Evolutionary conservation across 2,888 invertebrate species (phyloP).

Genomic region (Diaprepes abbreviatus): DNA sequence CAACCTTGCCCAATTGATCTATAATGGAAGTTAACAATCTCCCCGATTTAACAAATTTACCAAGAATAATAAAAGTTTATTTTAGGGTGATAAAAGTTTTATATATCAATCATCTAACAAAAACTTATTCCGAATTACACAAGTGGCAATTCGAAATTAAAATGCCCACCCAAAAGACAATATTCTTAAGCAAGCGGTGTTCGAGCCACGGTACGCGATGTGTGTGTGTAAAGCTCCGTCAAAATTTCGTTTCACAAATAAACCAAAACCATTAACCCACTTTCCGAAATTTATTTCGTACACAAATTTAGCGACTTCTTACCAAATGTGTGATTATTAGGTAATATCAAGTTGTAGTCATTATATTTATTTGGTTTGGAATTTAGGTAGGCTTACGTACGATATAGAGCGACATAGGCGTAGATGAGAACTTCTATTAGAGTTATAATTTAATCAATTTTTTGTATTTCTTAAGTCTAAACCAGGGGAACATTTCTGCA

Average conservation of each 20-base stretch:
- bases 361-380: constrained; percentile 31
- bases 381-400: constrained; percentile 23
- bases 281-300: constrained; percentile 47
- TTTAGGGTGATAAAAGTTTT: no score
- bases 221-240: constrained; percentile 23
- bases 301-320: constrained; percentile 50
- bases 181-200: constrained; percentile 9
- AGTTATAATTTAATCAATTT: no score
- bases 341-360: constrained; percentile 44
- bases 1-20: no score
- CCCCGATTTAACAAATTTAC: no score
- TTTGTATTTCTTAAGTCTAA: no score
- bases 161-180: not conserved
- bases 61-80: no score
- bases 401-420: constrained; percentile 19
- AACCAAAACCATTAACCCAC: constrained; percentile 50
- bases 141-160: constrained; percentile 9
- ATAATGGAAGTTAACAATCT: no score
- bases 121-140: constrained; percentile 8
- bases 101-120: no score
- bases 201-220: constrained; percentile 16
- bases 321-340: constrained; percentile 50
- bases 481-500: no score
- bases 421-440: no score
- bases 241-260: constrained; percentile 46